Conservation (phyloP, 2,888 invertebrate genomes). For the Lamellibrachia columna region DNA sequence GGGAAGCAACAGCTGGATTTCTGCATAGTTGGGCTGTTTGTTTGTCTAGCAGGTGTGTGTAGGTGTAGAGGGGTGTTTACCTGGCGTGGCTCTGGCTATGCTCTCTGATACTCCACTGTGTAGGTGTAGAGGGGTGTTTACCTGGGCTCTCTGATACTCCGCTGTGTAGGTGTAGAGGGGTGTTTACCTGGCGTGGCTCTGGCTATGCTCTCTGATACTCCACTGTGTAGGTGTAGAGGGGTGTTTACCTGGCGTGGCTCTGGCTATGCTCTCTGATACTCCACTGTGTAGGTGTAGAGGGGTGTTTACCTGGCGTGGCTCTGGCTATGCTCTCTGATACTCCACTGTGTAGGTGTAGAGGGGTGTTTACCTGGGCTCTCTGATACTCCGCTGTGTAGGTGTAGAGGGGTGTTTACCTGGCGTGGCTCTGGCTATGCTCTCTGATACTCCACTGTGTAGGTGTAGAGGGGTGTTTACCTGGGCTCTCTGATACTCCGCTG, state of each 20-base stretch:
- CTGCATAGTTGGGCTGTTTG: not conserved
- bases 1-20: not conserved
- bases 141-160: not conserved
- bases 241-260: no score
- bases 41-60: constrained; percentile 10
- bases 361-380: no score
- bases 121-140: no score
- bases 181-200: not conserved
- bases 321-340: not conserved
- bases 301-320: not conserved
- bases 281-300: not conserved
- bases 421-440: not conserved
- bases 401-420: not conserved
- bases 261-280: not conserved
- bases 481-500: not conserved
- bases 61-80: not conserved
- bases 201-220: not conserved
- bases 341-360: not conserved
- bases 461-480: no score
- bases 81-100: not conserved
- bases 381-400: not conserved
- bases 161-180: not conserved
- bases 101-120: not conserved
- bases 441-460: not conserved
- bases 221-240: no score